Conservation (phyloP, 2,113 vertebrate species). For the Pimephales promelas region DNA sequence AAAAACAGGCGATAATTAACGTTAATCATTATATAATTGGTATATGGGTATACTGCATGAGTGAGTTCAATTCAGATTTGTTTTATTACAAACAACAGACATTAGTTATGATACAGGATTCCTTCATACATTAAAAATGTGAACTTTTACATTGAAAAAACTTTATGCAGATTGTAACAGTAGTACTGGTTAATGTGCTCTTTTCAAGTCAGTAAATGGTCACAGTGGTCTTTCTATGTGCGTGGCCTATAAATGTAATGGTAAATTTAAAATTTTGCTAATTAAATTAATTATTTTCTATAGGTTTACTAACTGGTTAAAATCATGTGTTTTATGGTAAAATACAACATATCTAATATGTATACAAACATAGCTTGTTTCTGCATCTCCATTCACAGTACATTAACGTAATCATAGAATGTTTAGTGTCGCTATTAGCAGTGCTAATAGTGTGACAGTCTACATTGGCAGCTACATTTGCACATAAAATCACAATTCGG, state of each 20-base stretch:
- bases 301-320: conserved; percentile 24
- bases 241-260: conserved; percentile 6
- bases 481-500: background rate
- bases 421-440: conserved; percentile 32
- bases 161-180: conserved; percentile 7
- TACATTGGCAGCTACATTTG: conserved; percentile 19
- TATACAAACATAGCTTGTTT: conserved; percentile 20
- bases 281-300: background rate
- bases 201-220: conserved; percentile 12
- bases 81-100: background rate
- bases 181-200: conserved; percentile 12
- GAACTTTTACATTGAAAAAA: background rate
- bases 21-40: background rate
- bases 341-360: background rate
- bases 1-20: background rate
- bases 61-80: background rate
- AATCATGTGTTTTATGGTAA: conserved; percentile 14
- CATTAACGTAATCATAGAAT: conserved; percentile 26
- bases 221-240: background rate
- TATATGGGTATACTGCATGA: conserved; percentile 10
- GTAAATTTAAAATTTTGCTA: conserved; percentile 9
- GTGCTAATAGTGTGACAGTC: conserved; percentile 7
- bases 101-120: conserved; percentile 1
- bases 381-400: conserved; percentile 13
- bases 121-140: background rate